Percentiles rank a stretch among this genome's conserved stretches.
These are phyloP conservation scores for Tragopan temminckii DNA, from an alignment of 2,797 vertebrate species.

Conservation along the genomic window DNA sequence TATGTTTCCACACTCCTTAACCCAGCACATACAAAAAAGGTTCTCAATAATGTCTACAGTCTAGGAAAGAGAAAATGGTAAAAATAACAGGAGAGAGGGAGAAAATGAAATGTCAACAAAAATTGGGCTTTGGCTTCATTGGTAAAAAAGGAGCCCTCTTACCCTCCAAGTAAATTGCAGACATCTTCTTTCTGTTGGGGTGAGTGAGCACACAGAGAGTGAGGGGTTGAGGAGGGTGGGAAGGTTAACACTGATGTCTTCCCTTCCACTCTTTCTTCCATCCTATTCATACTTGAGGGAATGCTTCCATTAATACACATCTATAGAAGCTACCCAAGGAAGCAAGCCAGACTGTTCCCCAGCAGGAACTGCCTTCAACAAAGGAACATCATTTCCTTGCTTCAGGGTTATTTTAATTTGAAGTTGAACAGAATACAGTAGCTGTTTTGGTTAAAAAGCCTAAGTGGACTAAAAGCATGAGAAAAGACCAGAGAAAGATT, in stretches of 20 bases:
- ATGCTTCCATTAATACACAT: background rate
- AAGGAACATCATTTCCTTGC: background rate
- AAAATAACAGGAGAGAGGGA: background rate
- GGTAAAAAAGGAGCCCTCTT: background rate
- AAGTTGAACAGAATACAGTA: background rate
- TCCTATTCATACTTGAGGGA: background rate
- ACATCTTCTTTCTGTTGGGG: background rate
- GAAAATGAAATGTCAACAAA: background rate
- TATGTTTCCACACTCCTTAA: background rate
- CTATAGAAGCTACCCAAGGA: background rate
- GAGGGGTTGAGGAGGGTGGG: background rate
- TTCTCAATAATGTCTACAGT: accelerated
- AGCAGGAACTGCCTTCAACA: conserved; percentile 28
- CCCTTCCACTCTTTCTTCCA: background rate
- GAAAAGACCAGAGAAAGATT: background rate
- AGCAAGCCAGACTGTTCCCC: background rate
- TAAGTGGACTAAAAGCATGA: background rate
- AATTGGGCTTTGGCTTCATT: background rate
- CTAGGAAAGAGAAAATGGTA: background rate
- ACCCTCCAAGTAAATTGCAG: background rate
- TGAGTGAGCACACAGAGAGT: accelerated
- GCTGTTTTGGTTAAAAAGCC: conserved; percentile 36
- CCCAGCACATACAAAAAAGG: background rate
- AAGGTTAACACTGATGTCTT: background rate
- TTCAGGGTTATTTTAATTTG: conserved; percentile 48